Percentiles rank a stretch among this genome's conserved stretches.
Conservation (phyloP, 2,797 vertebrate species). For the Podargus strigoides region DNA sequence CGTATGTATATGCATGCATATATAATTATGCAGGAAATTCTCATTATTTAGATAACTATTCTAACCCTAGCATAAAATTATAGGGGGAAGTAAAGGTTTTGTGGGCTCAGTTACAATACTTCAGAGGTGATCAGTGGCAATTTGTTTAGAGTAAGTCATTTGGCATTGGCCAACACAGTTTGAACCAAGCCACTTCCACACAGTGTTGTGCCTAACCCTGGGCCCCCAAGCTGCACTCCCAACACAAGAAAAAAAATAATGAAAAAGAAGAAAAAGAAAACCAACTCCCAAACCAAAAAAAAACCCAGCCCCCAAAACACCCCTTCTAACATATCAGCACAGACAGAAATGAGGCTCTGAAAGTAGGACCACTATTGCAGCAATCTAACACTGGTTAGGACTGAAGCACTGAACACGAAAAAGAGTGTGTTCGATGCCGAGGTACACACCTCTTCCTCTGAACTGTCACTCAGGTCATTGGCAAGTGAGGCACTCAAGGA, state of each 20-base stretch:
- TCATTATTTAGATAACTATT: background rate
- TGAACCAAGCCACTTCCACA: conserved; percentile 44
- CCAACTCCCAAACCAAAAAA: background rate
- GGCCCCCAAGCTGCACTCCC: conserved; percentile 50
- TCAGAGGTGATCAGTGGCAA: background rate
- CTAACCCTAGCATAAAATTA: background rate
- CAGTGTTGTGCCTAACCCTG: conserved; percentile 82
- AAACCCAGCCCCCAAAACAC: background rate
- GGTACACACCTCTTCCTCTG: conserved; percentile 97
- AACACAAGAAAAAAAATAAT: conserved; percentile 4
- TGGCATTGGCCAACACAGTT: background rate
- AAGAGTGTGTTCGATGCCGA: conserved; percentile 79
- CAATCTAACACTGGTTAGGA: conserved; percentile 77
- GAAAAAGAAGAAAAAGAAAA: background rate
- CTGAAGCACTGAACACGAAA: conserved; percentile 82
- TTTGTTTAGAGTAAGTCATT: background rate
- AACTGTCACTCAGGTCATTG: conserved; percentile 98
- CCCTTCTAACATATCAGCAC: conserved; percentile 73
- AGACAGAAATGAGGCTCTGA: conserved; percentile 94
- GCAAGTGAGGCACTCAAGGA: conserved; percentile 96
- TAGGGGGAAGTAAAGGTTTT: background rate
- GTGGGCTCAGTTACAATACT: background rate
- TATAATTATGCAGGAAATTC: background rate
- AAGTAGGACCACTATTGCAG: conserved; percentile 85
- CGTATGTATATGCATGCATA: background rate